Base-by-base conservation (phyloP, 2,113 vertebrate species). In the Ploceus nigricollis region DNA sequence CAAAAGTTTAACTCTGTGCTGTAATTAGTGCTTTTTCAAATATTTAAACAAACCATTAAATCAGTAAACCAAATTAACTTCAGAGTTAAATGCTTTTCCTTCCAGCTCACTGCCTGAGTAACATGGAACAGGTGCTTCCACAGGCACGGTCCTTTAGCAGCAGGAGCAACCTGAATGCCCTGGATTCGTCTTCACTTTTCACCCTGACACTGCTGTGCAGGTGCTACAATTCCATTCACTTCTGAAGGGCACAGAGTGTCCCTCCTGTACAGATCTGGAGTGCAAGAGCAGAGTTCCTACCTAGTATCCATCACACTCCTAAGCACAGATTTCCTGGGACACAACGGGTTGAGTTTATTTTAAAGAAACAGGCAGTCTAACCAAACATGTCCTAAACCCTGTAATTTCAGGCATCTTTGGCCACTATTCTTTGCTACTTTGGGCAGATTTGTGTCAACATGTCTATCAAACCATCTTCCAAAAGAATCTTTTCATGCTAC, bases 81-180 rank as follows among this genome's bases (percentile, higher is more conserved):
- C 78, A 37, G 39, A 91, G 50, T 73, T 80, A 58, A 82, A 81
- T 75, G 77, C 48, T 61, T 4, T 35, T 64, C 57, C 56, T 90
- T 53, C 35, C 42, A 69, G 15, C 66, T 82, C 58, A 24, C 56
- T 76, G 35, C 60, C 48, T 40, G 50, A 31, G 13, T 13, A 83
- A 24, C 10, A 61, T 0, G 0, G 7, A 89, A n/a, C 48, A 75
- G 30, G 7, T 70, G 33, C 37, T 82, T 72, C 54, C 79, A 35
- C 21, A 70, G 76, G 80, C 80, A 91, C 35, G 15, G 51, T 13
- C 76, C 77, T 87, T 71, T 5, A 76, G 87, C 87, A 93, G 91
- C 54, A 80, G 45, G 2, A 93, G 54, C 50, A 79, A 61, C 25
- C 35, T 22, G 23, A 89, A 71, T 12, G 25, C 20, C 60, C n/a